Conservation (phyloP, 2,113 vertebrate genomes). For the Corynorhinus townsendii region DNA sequence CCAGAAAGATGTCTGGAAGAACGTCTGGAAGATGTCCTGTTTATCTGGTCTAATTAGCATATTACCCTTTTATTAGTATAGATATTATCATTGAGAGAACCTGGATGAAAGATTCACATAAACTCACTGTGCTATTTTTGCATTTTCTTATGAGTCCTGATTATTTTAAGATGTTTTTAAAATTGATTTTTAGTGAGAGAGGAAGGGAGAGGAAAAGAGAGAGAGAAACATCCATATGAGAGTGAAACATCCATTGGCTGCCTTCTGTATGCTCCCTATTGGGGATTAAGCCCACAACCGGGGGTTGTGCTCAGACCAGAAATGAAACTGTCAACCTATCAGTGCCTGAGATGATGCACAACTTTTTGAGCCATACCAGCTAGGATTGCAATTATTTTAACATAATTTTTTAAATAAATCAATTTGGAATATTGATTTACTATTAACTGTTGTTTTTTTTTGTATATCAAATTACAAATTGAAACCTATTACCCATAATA, state of each 20-base stretch:
- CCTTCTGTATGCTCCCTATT: not conserved
- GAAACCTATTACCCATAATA: not conserved
- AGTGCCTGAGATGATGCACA: not conserved
- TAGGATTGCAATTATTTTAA: not conserved
- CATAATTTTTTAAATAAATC: not conserved
- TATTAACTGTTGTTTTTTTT: not conserved
- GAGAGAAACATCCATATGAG: not conserved
- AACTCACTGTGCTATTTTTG: not conserved
- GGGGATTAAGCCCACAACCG: not conserved
- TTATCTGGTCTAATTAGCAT: too few species aligned
- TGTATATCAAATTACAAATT: not conserved
- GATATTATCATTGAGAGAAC: not conserved
- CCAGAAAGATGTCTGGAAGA: too few species aligned
- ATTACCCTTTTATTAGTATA: too few species aligned
- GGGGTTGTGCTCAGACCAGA: not conserved
- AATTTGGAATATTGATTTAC: not conserved
- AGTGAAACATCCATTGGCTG: not conserved
- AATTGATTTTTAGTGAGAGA: not conserved
- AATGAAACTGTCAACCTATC: not conserved
- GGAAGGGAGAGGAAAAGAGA: not conserved
- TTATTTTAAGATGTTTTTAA: not conserved
- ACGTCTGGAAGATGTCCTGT: too few species aligned
- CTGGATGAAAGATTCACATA: not conserved
- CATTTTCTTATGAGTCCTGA: not conserved
- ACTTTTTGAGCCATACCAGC: not conserved